Evolutionary conservation across 2,888 invertebrate genomes (phyloP).

Genomic region (Deladenus siricidicola): DNA sequence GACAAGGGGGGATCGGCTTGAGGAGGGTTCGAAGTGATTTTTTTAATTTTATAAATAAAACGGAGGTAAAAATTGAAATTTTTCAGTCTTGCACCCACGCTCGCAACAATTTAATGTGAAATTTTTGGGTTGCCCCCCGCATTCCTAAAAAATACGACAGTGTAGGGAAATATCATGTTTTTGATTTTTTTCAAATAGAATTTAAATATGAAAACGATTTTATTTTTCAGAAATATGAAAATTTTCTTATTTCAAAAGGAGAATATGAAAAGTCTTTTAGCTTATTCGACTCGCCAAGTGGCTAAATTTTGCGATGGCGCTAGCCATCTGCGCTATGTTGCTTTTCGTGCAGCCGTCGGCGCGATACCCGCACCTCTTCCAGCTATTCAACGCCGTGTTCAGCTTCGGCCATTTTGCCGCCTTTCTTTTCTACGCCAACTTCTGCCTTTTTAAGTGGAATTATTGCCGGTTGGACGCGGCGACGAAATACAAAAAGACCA

Average conservation of each 20-base stretch:
- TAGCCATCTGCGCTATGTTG: conserved; percentile 18
- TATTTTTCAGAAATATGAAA: too few species aligned
- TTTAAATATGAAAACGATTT: too few species aligned
- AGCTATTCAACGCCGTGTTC: conserved; percentile 71
- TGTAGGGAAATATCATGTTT: not conserved
- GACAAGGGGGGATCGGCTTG: too few species aligned
- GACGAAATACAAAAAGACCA: too few species aligned
- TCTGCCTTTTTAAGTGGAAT: not conserved
- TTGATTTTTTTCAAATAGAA: not conserved
- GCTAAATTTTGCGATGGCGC: not conserved
- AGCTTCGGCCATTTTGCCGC: conserved; percentile 60
- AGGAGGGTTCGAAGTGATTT: too few species aligned
- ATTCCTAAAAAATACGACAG: too few species aligned
- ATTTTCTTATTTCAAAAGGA: not conserved
- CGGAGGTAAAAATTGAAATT: too few species aligned
- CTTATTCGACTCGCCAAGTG: not conserved
- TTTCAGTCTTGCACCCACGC: too few species aligned
- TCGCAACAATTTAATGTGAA: too few species aligned
- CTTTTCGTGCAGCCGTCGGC: conserved; percentile 59
- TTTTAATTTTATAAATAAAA: too few species aligned
- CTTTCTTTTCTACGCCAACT: not conserved
- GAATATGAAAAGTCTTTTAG: not conserved
- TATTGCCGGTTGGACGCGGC: too few species aligned
- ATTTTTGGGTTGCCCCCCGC: too few species aligned
- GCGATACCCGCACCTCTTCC: conserved; percentile 72